Evolutionary conservation across 2,888 invertebrate species (phyloP), one percentile per base, ranked within the genome.

Genomic region (Athalia cordata): DNA sequence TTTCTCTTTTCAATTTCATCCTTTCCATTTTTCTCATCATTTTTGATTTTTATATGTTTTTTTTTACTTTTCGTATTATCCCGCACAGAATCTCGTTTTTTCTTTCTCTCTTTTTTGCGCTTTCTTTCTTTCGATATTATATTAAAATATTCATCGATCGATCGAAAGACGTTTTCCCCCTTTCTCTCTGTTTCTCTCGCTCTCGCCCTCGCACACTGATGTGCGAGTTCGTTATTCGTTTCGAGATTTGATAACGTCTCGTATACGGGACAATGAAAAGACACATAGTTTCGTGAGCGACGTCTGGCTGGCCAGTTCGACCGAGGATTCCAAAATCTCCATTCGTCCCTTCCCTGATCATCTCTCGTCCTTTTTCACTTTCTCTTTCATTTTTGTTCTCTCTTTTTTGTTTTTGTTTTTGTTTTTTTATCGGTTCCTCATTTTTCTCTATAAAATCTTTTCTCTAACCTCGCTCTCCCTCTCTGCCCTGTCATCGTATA

Each of bases 211-310:
- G 83, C 80, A 80, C 81, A 82, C 82, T 79, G 29, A 29, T 29
- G 29, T 29, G 29, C 29, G 29, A 29, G 29, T 29, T 82, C 83
- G 78, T 81, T 80, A 80, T 79, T 80, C 79, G 81, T 64, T 43
- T 64, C 64, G 43, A 43, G 9, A n/a, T 61, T 13, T 8, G 61
- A 61, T 61, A 7, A 7, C 13, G 79, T 79, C 79, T 83, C 79
- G 83, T 86, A 86, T 87, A 88, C 83, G 84, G 86, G 84, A 87
- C 83, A 87, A 85, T 82, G 86, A 86, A 84, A 88, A 29, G 43
- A 49, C 9, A 5, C 3, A 47, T 47, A 47, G 13, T 65, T 47
- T 7, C 49, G 67, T 67, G 67, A 67, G 67, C 67, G 67, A 50
- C 11, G n/a, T 66, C n/a, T 66, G 49, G 49, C 7, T 9, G 64